A percentile compares a stretch with the other conserved stretches of the same genome.
These are phyloP conservation scores for Aleiodes sp. DNA, from an alignment of 1,140 invertebrate species.

Conservation along the genomic window DNA sequence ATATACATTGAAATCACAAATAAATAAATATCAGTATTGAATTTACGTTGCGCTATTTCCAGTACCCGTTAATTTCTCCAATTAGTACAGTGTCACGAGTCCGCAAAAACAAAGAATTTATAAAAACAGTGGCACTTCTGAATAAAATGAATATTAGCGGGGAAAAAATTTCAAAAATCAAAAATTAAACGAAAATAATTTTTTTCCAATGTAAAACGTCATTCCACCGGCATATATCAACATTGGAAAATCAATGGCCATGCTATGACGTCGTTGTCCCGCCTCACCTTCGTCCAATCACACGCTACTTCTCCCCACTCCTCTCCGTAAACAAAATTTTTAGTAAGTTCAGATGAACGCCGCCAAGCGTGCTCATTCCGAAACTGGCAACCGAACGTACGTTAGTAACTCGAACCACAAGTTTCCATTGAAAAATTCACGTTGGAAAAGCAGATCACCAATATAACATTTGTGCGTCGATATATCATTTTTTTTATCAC, in stretches of 20 bases:
- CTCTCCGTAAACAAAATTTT: conserved; percentile 6
- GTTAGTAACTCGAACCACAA: too few species aligned
- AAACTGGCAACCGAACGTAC: conserved; percentile 47
- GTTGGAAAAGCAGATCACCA: conserved; percentile 38
- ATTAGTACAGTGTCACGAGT: too few species aligned
- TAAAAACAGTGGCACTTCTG: too few species aligned
- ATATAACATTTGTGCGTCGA: conserved; percentile 30
- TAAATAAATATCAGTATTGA: too few species aligned
- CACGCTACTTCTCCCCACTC: conserved; percentile 19
- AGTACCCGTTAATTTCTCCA: too few species aligned
- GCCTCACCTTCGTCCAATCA: conserved; percentile 57
- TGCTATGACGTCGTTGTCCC: conserved; percentile 59
- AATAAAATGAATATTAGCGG: too few species aligned
- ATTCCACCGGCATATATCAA: conserved; percentile 57
- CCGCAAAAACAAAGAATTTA: too few species aligned
- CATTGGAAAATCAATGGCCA: conserved; percentile 65
- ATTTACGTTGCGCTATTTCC: too few species aligned
- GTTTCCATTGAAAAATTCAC: conserved; percentile 16
- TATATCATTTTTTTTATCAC: conserved; percentile 15
- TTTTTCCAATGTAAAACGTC: conserved; percentile 41
- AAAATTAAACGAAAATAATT: too few species aligned
- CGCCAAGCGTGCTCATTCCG: conserved; percentile 54
- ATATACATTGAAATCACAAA: too few species aligned
- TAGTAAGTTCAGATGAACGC: conserved; percentile 30
- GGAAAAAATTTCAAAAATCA: conserved; percentile 38